Evolutionary conservation across 2,888 invertebrate species (phyloP).

Genomic region (Pyralis farinalis): DNA sequence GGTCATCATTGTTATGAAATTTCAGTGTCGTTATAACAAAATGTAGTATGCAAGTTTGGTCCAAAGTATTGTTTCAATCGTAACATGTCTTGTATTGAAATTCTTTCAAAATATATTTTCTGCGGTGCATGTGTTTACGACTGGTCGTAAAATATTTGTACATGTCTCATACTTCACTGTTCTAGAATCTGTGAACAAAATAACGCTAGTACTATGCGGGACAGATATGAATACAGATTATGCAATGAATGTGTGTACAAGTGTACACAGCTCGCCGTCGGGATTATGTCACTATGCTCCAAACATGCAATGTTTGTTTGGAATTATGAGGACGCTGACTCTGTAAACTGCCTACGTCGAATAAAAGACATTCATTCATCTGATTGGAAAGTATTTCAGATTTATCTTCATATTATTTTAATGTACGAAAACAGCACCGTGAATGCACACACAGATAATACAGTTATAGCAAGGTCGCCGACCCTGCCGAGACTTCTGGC

Average conservation of each 20-base stretch:
- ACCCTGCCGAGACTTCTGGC: constrained; percentile 14
- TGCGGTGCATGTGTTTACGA: constrained; percentile 18
- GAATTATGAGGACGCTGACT: constrained; percentile 11
- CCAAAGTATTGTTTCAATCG: background rate
- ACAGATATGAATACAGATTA: constrained; percentile 1
- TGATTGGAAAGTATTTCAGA: background rate
- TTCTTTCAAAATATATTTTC: constrained; percentile 17
- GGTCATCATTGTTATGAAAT: background rate
- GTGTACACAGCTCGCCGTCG: constrained; percentile 15
- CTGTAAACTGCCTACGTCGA: background rate
- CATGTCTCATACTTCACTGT: constrained; percentile 15
- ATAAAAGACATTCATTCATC: background rate
- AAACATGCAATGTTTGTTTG: constrained; percentile 23
- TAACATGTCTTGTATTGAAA: constrained; percentile 12
- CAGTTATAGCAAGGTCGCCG: constrained; percentile 14
- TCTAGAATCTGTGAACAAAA: constrained; percentile 13
- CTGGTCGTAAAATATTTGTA: constrained; percentile 17
- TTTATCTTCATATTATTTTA: background rate
- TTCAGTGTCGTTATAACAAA: background rate
- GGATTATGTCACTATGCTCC: constrained; percentile 23
- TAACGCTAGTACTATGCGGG: background rate
- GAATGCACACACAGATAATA: constrained; percentile 5
- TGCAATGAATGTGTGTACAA: constrained; percentile 24
- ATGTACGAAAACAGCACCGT: background rate
- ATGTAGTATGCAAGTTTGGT: background rate